phyloP scores from a whole-genome alignment of 2,797 vertebrate species.

The Tokudaia tokunoshimensis region DNA sequence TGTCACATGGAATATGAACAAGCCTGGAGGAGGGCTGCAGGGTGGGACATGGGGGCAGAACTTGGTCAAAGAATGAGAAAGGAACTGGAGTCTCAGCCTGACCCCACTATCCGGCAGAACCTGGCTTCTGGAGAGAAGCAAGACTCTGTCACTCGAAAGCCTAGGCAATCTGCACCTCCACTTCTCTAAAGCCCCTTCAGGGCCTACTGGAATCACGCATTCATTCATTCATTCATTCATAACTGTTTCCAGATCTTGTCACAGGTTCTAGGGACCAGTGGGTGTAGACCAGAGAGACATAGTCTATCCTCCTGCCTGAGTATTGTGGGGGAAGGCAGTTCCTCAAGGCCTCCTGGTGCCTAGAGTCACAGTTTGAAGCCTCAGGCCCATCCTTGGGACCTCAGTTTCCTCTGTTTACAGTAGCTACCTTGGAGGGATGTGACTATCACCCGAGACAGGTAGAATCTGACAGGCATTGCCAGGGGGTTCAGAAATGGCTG shows the following conservation, averaged over 20 bases:
- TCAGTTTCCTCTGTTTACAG: neutral
- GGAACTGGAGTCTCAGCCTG: neutral
- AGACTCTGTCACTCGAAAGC: neutral
- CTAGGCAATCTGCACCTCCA: neutral
- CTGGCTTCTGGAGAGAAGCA: neutral
- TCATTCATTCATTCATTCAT: no score
- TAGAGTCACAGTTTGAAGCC: neutral
- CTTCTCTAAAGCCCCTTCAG: neutral
- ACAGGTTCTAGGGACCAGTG: neutral
- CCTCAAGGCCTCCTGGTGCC: neutral
- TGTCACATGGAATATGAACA: fast-evolving
- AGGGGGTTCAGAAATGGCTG: neutral
- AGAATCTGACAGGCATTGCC: neutral
- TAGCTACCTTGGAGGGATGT: fast-evolving
- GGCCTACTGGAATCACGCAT: neutral
- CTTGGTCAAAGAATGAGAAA: neutral
- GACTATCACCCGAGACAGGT: fast-evolving
- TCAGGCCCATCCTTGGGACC: neutral
- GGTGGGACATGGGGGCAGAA: neutral
- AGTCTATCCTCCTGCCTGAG: neutral
- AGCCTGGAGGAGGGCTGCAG: neutral
- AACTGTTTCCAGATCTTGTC: neutral
- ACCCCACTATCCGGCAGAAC: neutral
- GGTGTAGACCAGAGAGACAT: neutral
- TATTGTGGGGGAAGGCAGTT: neutral